Conservation (phyloP, 2,113 vertebrate genomes). For the Ia io region DNA sequence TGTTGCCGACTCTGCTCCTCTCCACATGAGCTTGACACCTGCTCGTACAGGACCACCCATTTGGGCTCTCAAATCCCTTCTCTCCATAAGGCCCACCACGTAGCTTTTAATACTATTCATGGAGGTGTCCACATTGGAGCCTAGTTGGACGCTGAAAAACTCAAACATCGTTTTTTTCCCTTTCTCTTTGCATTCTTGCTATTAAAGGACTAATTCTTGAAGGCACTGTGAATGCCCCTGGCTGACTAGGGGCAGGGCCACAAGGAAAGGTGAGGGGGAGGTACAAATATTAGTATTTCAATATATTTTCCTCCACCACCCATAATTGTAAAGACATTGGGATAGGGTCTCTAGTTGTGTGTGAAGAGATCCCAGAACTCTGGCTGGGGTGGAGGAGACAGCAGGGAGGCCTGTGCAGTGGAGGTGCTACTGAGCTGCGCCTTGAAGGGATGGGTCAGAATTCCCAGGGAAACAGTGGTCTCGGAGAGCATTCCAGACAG, state of each 20-base stretch:
- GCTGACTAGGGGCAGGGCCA: neutral
- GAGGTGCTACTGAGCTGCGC: neutral
- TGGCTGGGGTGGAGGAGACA: neutral
- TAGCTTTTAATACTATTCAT: neutral
- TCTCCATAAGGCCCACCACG: neutral
- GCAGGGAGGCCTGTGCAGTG: neutral
- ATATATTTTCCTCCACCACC: neutral
- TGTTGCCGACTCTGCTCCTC: neutral
- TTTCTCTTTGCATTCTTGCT: slow-evolving; percentile 1
- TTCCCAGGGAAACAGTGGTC: neutral
- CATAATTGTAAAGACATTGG: neutral
- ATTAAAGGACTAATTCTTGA: neutral
- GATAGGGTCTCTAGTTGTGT: neutral
- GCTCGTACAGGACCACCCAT: neutral
- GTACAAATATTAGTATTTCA: slow-evolving; percentile 34
- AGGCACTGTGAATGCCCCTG: neutral
- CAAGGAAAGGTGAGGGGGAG: neutral
- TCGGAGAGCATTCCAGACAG: neutral
- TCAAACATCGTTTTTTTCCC: neutral
- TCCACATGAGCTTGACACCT: too few species aligned
- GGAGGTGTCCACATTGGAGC: neutral
- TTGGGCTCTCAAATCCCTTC: neutral
- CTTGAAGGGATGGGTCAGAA: neutral
- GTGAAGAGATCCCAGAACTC: neutral
- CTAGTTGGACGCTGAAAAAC: neutral